These are phyloP conservation scores for Hylaeus volcanicus DNA, from an alignment of 1,140 invertebrate genomes.

Conservation along the genomic window DNA sequence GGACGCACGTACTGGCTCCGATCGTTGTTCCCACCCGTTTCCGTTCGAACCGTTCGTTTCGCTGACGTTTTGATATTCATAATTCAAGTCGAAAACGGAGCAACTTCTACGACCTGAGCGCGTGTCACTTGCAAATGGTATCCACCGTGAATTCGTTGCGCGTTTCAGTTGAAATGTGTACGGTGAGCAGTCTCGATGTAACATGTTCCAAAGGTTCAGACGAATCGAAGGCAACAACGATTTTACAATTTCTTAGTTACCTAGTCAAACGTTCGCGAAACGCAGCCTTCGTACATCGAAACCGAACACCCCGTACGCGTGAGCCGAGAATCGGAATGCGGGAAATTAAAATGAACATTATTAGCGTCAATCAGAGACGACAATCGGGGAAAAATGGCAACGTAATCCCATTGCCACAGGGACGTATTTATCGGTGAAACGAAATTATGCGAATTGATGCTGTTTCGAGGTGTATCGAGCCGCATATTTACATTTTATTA, in stretches of 20 bases:
- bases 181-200: neutral
- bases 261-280: too few species aligned
- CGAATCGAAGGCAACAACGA: neutral
- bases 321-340: neutral
- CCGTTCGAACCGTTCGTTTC: constrained; percentile 22
- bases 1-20: neutral
- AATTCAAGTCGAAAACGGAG: neutral
- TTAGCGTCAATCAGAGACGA: neutral
- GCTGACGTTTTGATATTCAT: constrained; percentile 31
- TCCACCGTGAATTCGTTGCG: neutral
- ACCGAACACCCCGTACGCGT: neutral
- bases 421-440: constrained; percentile 17
- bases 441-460: constrained; percentile 52
- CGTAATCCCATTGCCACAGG: neutral
- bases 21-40: neutral
- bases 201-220: neutral
- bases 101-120: neutral
- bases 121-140: constrained; percentile 24
- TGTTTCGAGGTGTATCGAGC: constrained; percentile 33
- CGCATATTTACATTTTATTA: constrained; percentile 68
- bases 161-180: neutral
- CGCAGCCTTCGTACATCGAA: neutral
- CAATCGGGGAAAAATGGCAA: neutral
- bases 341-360: constrained; percentile 13
- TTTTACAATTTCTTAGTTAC: too few species aligned